Evolutionary conservation across 1,140 invertebrate genomes (phyloP).

Genomic region (Luehdorfia chinensis): DNA sequence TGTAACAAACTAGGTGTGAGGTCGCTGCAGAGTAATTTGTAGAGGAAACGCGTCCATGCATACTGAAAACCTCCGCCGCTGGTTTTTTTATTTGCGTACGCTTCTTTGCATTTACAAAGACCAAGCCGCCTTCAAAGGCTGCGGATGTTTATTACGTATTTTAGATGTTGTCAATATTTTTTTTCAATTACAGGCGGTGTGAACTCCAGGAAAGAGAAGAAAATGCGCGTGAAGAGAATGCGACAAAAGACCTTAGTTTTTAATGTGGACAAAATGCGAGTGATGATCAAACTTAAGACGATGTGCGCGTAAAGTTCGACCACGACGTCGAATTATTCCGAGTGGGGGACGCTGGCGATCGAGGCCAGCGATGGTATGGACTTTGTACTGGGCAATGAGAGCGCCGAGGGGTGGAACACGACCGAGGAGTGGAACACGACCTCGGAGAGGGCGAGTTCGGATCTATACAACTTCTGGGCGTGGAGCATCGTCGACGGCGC

Average conservation of each 20-base stretch:
- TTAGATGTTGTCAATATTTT: background rate
- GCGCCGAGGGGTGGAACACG: no score
- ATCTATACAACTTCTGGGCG: conserved; percentile 71
- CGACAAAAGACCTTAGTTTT: conserved; percentile 28
- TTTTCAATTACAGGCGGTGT: conserved; percentile 30
- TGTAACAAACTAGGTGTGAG: conserved; percentile 22
- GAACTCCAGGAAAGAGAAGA: conserved; percentile 18
- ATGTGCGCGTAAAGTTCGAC: conserved; percentile 52
- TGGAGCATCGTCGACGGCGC: conserved; percentile 81
- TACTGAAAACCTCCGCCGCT: conserved; percentile 28
- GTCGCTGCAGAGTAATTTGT: conserved; percentile 33
- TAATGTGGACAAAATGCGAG: conserved; percentile 32
- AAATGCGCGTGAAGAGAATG: conserved; percentile 36
- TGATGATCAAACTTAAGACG: conserved; percentile 46
- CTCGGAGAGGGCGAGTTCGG: conserved; percentile 30
- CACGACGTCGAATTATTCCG: conserved; percentile 60
- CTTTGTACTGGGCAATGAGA: conserved; percentile 57
- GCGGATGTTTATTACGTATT: background rate
- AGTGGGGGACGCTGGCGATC: conserved; percentile 62
- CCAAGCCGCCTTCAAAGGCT: background rate
- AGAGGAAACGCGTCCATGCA: conserved; percentile 31
- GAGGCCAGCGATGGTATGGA: conserved; percentile 72
- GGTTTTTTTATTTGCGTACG: no score
- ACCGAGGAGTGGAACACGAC: conserved; percentile 51
- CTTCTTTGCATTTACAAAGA: conserved; percentile 28